phyloP scores from a whole-genome alignment of 1,140 invertebrate genomes.

The Temnothorax longispinosus region DNA sequence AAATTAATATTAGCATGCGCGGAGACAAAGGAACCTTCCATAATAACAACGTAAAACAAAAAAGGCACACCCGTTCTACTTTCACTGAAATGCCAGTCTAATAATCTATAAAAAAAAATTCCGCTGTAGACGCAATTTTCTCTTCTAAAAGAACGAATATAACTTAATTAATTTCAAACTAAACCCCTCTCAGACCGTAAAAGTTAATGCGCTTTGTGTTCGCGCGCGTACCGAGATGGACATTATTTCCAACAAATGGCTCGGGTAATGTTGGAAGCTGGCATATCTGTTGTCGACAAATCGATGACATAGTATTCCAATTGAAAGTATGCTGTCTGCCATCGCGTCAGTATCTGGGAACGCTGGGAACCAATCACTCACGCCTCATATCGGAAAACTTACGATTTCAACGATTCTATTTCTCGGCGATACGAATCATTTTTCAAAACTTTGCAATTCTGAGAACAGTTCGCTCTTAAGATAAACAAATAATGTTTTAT shows the following conservation, averaged over 20 bases:
- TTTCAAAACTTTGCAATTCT: constrained; percentile 2
- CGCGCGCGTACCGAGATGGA: not conserved
- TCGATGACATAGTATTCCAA: constrained; percentile 44
- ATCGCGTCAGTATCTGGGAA: constrained; percentile 9
- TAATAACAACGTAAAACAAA: not conserved
- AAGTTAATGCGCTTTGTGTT: constrained; percentile 26
- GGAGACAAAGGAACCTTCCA: constrained; percentile 12
- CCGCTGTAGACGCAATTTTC: not conserved
- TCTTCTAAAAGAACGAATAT: constrained; percentile 2
- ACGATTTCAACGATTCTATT: constrained; percentile 21
- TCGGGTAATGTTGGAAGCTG: constrained; percentile 21
- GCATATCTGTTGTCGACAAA: constrained; percentile 48
- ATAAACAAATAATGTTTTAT: not conserved
- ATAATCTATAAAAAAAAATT: constrained; percentile 18
- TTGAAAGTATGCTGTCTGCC: constrained; percentile 3
- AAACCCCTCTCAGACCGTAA: not conserved
- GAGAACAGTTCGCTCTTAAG: not conserved
- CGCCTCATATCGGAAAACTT: constrained; percentile 30
- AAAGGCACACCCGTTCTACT: not conserved
- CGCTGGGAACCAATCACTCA: constrained; percentile 5
- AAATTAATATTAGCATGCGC: constrained; percentile 42
- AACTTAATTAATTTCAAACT: constrained; percentile 33
- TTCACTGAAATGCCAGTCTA: constrained; percentile 5
- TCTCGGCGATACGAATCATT: not conserved
- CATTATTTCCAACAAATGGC: constrained; percentile 28